Conservation (phyloP, 2,888 invertebrate species). For the Stenchaetothrips biformis region DNA sequence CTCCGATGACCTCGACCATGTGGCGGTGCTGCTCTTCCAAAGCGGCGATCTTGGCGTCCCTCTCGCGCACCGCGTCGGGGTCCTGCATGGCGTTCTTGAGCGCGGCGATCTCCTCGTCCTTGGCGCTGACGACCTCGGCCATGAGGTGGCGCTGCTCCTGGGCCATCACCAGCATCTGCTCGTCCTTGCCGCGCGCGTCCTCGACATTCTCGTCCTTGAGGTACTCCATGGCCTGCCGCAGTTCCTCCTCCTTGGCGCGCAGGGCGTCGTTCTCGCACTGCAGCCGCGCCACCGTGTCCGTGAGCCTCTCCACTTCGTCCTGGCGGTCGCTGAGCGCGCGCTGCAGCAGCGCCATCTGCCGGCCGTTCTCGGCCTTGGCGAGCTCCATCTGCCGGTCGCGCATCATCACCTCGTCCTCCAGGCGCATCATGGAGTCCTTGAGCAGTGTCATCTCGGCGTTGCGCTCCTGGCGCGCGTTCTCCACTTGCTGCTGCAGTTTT, state of each 20-base stretch:
- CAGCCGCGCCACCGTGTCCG: background rate
- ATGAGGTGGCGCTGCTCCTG: too few species aligned
- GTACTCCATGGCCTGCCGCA: background rate
- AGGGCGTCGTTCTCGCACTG: background rate
- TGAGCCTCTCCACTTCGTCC: background rate
- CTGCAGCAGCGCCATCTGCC: background rate
- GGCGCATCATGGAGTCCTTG: background rate
- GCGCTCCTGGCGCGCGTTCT: background rate
- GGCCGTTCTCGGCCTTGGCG: background rate
- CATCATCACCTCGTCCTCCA: background rate
- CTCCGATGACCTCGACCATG: too few species aligned
- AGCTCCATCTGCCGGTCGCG: background rate
- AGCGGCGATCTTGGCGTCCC: too few species aligned
- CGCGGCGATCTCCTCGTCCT: too few species aligned
- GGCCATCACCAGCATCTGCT: too few species aligned
- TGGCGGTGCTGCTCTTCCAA: too few species aligned
- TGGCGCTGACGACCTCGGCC: too few species aligned
- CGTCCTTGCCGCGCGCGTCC: background rate
- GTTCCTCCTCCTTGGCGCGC: background rate
- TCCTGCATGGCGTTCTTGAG: too few species aligned
- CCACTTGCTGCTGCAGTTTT: background rate
- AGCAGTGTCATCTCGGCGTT: background rate
- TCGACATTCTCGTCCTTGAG: background rate
- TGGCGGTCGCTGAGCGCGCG: background rate
- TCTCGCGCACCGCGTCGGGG: too few species aligned